Conservation (phyloP, 2,888 invertebrate genomes). For the Volucella inflata region DNA sequence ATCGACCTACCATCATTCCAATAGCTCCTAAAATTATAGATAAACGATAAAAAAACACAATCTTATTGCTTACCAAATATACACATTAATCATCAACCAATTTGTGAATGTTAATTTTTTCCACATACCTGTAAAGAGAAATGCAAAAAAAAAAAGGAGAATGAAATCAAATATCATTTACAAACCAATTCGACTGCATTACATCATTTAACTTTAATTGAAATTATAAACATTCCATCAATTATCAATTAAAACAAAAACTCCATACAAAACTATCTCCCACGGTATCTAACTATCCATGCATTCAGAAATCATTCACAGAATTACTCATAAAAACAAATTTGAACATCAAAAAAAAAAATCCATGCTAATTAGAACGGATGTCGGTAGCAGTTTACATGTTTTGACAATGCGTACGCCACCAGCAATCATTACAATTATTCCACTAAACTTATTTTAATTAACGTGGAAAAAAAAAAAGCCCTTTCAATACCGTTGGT, state of each 20-base stretch:
- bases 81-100: neutral
- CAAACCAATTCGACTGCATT: constrained; percentile 4
- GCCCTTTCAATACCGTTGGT: constrained; percentile 11
- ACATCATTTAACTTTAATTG: constrained; percentile 40
- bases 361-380: constrained; percentile 44
- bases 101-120: neutral
- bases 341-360: constrained; percentile 27
- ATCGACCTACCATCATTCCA: too few relatives aligned
- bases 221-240: constrained; percentile 54
- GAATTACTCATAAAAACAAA: constrained; percentile 48
- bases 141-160: constrained; percentile 6
- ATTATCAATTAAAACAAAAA: constrained; percentile 43
- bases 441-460: constrained; percentile 41
- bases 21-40: neutral
- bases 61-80: constrained; percentile 26
- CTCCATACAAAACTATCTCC: neutral
- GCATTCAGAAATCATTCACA: constrained; percentile 2
- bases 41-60: neutral
- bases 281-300: constrained; percentile 3
- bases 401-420: neutral
- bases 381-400: constrained; percentile 30
- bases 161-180: constrained; percentile 11
- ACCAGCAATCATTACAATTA: constrained; percentile 19
- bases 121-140: constrained; percentile 58
- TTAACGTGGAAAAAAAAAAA: constrained; percentile 19